Base-by-base conservation (phyloP, 2,113 vertebrate genomes). In the Lophotis ruficrista region DNA sequence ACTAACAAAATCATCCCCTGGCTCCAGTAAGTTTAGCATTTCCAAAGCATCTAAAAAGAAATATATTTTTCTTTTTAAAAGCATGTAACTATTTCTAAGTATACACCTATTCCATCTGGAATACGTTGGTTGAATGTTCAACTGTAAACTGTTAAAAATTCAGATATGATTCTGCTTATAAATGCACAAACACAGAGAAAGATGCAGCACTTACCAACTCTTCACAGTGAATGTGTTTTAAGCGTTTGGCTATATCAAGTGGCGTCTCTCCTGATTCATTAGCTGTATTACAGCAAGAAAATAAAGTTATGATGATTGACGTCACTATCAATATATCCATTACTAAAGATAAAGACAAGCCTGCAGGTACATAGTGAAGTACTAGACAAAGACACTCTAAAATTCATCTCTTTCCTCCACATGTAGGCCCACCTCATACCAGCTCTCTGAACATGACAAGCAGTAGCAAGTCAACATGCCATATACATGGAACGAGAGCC, bases 181-280 rank as follows among this genome's bases (percentile, higher is more conserved):
- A 93, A 70, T 25, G 35, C 16, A 80, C 53, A 58, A 89, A 71
- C 28, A 85, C 19, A 60, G 2, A 50, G 21, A 56, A 77, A 73
- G 8, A 51, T 7, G 8, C 1, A 12, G 75, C 58, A 96, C 99
- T 98, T 95, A 99, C 99, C 99, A 99, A 72, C 33, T 99, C 99
- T 93, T 99, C 99, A 66, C 99, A 99, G 97, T 98, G 98, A 50
- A 97, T 93, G 51, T 99, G 99, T 66, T 98, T 98, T 45, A 99
- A 98, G n/a, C 99, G 98, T 89, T 93, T 99, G 47, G 99, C 99
- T 33, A 99, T 98, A 95, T 99, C 99, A 96, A 99, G 97, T 1
- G 99, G 97, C 0, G 99, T 99, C 96, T 99, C 99, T 92, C 99
- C 99, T 0, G 98, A 98, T 94, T 99, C 99, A 22, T 99, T 99